These are phyloP conservation scores for Elaphurus davidianus DNA, from an alignment of 2,113 vertebrate genomes.

Conservation along the genomic window DNA sequence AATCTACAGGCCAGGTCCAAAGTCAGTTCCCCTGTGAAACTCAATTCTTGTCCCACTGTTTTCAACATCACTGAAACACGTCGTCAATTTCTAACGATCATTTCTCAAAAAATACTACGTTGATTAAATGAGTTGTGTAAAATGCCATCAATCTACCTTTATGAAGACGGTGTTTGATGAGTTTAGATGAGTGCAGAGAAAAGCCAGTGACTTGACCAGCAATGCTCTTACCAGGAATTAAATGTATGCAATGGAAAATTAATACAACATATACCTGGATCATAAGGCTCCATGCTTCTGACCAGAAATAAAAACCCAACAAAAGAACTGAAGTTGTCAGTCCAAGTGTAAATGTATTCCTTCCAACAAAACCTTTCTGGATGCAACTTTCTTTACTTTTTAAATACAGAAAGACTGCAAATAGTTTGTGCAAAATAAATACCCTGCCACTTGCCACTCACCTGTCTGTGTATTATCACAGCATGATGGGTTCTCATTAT, in stretches of 20 bases:
- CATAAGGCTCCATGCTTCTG: constrained; percentile 47
- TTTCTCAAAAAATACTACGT: constrained; percentile 46
- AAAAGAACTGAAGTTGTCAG: constrained; percentile 56
- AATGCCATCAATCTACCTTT: constrained; percentile 38
- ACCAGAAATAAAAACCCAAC: constrained; percentile 47
- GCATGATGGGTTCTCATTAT: constrained; percentile 51
- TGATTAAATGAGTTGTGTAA: constrained; percentile 43
- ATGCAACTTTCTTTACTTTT: constrained; percentile 74
- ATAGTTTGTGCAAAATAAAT: constrained; percentile 83
- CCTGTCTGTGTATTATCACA: constrained; percentile 34
- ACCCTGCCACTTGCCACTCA: constrained; percentile 62
- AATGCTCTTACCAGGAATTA: constrained; percentile 71
- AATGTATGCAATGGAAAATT: constrained; percentile 72
- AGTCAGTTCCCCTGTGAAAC: constrained; percentile 25
- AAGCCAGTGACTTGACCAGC: constrained; percentile 64
- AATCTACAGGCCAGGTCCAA: constrained; percentile 31
- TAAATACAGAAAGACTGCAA: constrained; percentile 66
- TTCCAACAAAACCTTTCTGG: constrained; percentile 62
- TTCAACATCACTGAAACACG: constrained; percentile 18
- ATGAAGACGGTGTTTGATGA: neutral
- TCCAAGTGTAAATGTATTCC: constrained; percentile 45
- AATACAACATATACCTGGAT: constrained; percentile 55
- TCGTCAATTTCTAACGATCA: neutral
- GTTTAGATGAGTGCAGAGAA: constrained; percentile 34
- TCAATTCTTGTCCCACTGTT: constrained; percentile 26